These are phyloP conservation scores for Amblyraja radiata DNA, from an alignment of 2,797 vertebrate genomes.

Conservation along the genomic window DNA sequence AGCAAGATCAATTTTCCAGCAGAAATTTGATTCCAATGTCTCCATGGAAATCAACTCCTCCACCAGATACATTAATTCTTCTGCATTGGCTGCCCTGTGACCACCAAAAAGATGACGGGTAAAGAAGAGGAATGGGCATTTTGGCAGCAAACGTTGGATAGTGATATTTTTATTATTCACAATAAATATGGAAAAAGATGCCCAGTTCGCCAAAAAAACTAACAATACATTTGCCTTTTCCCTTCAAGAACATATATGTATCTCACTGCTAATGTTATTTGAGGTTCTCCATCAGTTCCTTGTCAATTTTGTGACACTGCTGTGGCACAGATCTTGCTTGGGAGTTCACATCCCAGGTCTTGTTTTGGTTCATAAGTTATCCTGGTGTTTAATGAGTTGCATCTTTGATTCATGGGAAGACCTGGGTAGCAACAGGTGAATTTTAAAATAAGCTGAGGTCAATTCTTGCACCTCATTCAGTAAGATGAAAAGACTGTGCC, in stretches of 20 bases:
- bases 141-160: neutral
- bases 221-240: neutral
- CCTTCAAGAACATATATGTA: neutral
- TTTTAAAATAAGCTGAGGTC: neutral
- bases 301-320: no score
- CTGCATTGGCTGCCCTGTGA: neutral
- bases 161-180: neutral
- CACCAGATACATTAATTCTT: neutral
- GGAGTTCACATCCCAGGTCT: no score
- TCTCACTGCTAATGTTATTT: neutral
- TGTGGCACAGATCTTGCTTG: no score
- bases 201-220: neutral
- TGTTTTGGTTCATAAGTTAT: no score
- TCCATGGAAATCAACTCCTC: neutral
- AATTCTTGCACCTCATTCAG: neutral
- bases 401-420: no score
- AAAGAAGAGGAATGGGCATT: neutral
- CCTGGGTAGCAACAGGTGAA: neutral
- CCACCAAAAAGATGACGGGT: neutral
- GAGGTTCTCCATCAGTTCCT: no score
- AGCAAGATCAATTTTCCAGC: neutral
- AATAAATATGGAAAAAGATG: neutral
- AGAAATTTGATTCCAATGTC: constrained; percentile 8
- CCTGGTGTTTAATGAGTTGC: no score
- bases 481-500: neutral